phyloP scores from a whole-genome alignment of 2,797 vertebrate species.

The Poecilia picta region DNA sequence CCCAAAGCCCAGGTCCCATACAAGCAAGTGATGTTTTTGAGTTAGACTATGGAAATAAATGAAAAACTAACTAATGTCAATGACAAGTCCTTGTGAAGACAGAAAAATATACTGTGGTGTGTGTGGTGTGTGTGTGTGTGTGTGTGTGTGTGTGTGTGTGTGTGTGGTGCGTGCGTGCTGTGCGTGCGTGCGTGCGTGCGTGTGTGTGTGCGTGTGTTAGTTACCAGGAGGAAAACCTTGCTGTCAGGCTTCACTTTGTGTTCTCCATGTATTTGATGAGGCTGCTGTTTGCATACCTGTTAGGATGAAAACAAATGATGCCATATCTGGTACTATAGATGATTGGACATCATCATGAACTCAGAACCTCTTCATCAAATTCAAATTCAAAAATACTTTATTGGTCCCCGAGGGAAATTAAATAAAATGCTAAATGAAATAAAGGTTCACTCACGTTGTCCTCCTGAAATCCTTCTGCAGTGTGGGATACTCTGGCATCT shows the following conservation, averaged over 20 bases:
- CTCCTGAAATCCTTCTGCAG: conserved; percentile 98
- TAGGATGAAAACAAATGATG: conserved; percentile 25
- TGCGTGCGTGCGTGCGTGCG: background rate
- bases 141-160: no score
- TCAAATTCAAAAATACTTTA: no score
- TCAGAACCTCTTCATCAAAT: background rate
- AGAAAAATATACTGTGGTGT: no score
- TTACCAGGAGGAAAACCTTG: conserved; percentile 96
- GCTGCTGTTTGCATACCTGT: conserved; percentile 97
- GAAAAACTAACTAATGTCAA: background rate
- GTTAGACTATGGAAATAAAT: background rate
- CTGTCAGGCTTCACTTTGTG: conserved; percentile 99
- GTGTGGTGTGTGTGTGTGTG: no score
- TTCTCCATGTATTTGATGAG: conserved; percentile 99
- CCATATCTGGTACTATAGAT: background rate
- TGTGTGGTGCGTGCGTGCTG: no score
- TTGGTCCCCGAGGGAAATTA: no score
- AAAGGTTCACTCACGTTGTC: conserved; percentile 89
- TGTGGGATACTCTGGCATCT: conserved; percentile 98
- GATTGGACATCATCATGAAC: background rate
- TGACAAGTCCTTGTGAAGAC: background rate
- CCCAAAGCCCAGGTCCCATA: background rate
- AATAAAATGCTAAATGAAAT: no score
- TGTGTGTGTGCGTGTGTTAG: conserved; percentile 49
- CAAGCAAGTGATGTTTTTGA: background rate